Evolutionary conservation across 2,797 vertebrate species (phyloP), one percentile per base, ranked within the genome.

Genomic region (Threskiornis aethiopicus): DNA sequence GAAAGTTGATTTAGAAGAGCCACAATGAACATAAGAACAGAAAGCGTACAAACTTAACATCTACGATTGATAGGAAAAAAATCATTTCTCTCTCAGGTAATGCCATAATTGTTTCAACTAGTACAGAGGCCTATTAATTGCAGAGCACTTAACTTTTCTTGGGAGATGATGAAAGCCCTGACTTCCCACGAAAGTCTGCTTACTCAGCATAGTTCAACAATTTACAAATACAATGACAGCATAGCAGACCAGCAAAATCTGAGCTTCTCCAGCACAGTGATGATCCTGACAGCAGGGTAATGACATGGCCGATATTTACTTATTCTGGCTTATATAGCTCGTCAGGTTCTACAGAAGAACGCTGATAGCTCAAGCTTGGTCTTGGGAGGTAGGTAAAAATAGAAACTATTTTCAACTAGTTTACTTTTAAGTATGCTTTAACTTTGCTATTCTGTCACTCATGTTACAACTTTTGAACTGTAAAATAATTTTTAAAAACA

Each of bases 1-100:
- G 65, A 88, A 80, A 93, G 76, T 70, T 87, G 35, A 47, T 86
- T 86, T 90, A 73, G 76, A 90, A 87, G 78, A 95, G 65, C 33
- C 67, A 72, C 44, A 31, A 67, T 29, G 72, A 91, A 77, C 61
- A 6, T 20, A 79, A 66, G 86, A 93, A 73, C 42, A 57, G 52
- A 78, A 92, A 54, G 62, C 9, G 21, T 41, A 66, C 1, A 7
- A 73, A 78, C 39, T 79, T 65, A 64, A 61, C 42, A 31, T 6
- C 5, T 47, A 47, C 5, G 4, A 37, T 1, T 12, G 31, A 71
- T 2, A 41, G 13, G 35, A 52, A 77, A 71, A 90, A 67, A 41
- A 7, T 6, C 0, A 12, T 52, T 84, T 78, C 35, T 83, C 49
- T 83, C 78, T 33, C 31, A 39, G 76, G 61, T 78, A 75, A 71